Conservation (phyloP, 53 echinoderm and acorn worm genomes). For the Luidia sarsii region DNA sequence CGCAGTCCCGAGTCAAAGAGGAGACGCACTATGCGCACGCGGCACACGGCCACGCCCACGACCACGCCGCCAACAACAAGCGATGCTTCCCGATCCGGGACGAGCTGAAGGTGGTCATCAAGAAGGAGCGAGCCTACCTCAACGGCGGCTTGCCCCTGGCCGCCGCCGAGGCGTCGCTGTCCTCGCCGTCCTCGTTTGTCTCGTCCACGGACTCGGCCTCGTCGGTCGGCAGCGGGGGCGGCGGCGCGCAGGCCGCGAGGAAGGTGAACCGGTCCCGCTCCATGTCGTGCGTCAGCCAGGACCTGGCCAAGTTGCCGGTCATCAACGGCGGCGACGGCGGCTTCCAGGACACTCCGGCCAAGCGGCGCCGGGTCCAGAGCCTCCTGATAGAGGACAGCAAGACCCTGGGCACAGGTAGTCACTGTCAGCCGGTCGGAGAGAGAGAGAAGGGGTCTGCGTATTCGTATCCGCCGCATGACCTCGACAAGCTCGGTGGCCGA, state of each 20-base stretch:
- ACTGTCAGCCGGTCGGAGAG: no score
- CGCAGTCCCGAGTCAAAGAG: no score
- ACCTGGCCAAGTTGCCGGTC: not conserved
- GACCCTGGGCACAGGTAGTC: slow-evolving; percentile 35
- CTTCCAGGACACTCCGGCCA: not conserved
- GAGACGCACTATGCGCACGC: no score
- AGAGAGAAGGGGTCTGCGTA: no score
- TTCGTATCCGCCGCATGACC: no score
- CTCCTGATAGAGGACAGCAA: slow-evolving; percentile 3
- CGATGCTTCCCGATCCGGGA: not conserved
- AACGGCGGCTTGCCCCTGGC: not conserved
- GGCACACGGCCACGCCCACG: no score
- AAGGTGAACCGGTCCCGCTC: slow-evolving; percentile 12
- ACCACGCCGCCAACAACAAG: no score
- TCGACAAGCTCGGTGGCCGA: no score
- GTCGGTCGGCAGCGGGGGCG: not conserved
- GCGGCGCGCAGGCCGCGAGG: not conserved
- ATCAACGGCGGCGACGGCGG: not conserved
- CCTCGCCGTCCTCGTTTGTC: slow-evolving; percentile 11
- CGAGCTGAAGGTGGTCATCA: slow-evolving; percentile 1
- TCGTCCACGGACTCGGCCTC: not conserved
- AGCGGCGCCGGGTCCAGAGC: slow-evolving; percentile 26
- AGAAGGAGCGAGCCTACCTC: not conserved
- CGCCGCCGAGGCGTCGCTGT: not conserved
- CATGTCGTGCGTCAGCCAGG: slow-evolving; percentile 11